phyloP scores from a whole-genome alignment of 2,888 invertebrate genomes.

The Synergus gifuensis region DNA sequence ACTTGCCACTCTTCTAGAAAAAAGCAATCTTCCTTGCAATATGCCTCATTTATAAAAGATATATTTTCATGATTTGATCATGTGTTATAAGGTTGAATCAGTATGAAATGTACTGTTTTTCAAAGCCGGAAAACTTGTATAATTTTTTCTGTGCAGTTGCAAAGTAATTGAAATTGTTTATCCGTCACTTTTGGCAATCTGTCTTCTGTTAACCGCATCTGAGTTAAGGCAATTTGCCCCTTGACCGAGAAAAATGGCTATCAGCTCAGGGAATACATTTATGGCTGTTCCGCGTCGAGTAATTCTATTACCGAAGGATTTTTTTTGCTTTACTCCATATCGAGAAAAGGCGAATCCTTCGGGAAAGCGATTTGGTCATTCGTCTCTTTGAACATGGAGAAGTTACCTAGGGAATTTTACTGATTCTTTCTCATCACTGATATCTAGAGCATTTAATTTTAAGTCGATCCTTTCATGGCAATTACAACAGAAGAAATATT shows the following conservation, averaged over 20 bases:
- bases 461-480: no score
- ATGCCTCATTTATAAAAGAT: not conserved
- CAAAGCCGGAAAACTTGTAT: not conserved
- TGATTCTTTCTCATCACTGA: no score
- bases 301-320: conserved; percentile 77
- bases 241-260: conserved; percentile 78
- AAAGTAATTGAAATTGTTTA: not conserved
- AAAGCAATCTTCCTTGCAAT: conserved; percentile 22
- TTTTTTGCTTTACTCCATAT: conserved; percentile 74
- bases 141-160: not conserved
- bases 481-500: no score
- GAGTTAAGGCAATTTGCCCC: conserved; percentile 71
- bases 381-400: conserved; percentile 69
- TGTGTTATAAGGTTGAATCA: not conserved
- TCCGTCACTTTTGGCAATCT: conserved; percentile 69
- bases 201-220: conserved; percentile 74
- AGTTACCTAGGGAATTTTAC: conserved; percentile 33
- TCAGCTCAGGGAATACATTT: conserved; percentile 77
- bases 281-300: conserved; percentile 76
- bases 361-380: conserved; percentile 60
- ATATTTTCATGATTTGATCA: not conserved
- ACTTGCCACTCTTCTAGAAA: conserved; percentile 16
- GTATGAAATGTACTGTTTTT: not conserved
- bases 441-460: no score
- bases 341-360: conserved; percentile 58